Percentiles rank a stretch among this genome's conserved stretches.
These are phyloP conservation scores for Temnothorax rugatulus DNA, from an alignment of 2,888 invertebrate genomes.

Conservation along the genomic window DNA sequence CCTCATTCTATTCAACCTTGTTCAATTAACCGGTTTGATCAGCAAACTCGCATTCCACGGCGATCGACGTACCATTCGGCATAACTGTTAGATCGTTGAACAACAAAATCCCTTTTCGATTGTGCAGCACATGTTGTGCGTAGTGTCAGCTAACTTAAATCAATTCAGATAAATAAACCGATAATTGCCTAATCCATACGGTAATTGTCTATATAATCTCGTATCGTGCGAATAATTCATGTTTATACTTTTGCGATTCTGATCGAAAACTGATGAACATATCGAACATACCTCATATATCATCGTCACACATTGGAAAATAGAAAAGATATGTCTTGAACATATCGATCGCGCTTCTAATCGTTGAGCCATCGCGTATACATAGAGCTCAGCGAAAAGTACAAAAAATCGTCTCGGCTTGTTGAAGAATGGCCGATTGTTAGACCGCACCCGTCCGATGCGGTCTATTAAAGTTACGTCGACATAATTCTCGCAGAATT, in stretches of 20 bases:
- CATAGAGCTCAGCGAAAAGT: neutral
- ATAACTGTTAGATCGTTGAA: neutral
- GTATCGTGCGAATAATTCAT: neutral
- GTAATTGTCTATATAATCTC: neutral
- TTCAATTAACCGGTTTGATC: constrained; percentile 55
- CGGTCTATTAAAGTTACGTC: constrained; percentile 77
- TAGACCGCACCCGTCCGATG: constrained; percentile 59
- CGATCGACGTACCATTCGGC: constrained; percentile 21
- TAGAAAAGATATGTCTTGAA: neutral
- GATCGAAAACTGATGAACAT: neutral
- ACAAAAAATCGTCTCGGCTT: constrained; percentile 11
- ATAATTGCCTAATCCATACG: neutral
- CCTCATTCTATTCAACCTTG: constrained; percentile 47
- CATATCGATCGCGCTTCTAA: neutral
- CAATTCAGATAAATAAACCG: neutral
- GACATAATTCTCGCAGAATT: constrained; percentile 79
- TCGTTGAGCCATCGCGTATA: neutral
- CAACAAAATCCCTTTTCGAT: neutral
- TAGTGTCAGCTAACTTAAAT: neutral
- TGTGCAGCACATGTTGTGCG: too few relatives aligned
- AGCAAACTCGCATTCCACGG: constrained; percentile 36
- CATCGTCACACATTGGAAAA: neutral
- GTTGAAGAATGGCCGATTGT: constrained; percentile 22
- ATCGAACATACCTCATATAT: neutral
- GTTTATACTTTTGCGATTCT: neutral